phyloP scores from a whole-genome alignment of 2,888 invertebrate genomes.

The Notodonta dromedarius region DNA sequence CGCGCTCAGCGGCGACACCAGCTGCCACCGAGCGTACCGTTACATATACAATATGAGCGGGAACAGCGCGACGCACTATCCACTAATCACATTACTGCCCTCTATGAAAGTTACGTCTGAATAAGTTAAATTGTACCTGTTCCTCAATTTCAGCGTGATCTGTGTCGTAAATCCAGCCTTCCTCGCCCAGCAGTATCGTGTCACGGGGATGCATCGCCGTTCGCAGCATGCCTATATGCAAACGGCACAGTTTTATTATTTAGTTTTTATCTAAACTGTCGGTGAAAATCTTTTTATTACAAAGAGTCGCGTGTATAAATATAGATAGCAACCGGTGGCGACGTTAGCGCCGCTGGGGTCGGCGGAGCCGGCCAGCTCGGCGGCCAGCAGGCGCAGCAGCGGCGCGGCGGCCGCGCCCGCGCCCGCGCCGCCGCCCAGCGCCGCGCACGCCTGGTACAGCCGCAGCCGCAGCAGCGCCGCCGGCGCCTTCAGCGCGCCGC shows the following conservation, averaged over 20 bases:
- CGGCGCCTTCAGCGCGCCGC: conserved; percentile 96
- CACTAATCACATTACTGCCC: no score
- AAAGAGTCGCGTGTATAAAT: no score
- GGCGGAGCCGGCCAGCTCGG: conserved; percentile 97
- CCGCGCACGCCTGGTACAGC: conserved; percentile 91
- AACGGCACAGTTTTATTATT: no score
- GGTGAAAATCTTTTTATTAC: no score
- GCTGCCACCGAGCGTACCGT: no score
- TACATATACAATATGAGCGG: no score
- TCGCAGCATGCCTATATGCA: conserved; percentile 62
- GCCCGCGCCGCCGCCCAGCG: conserved; percentile 47
- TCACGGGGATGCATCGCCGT: conserved; percentile 76
- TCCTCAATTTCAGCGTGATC: conserved; percentile 98
- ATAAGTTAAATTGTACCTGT: conserved; percentile 89
- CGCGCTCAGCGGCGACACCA: no score
- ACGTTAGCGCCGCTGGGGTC: conserved; percentile 96
- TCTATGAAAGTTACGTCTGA: no score
- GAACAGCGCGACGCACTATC: no score
- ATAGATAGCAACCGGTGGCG: conserved; percentile 42
- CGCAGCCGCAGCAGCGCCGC: conserved; percentile 96
- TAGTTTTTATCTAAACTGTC: no score
- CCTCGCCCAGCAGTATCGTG: conserved; percentile 94
- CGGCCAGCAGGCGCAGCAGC: conserved; percentile 87
- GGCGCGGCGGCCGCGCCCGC: conserved; percentile 86
- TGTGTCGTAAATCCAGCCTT: conserved; percentile 95